These are phyloP conservation scores for Helicoverpa zea DNA, from an alignment of 1,140 invertebrate species.

Conservation along the genomic window DNA sequence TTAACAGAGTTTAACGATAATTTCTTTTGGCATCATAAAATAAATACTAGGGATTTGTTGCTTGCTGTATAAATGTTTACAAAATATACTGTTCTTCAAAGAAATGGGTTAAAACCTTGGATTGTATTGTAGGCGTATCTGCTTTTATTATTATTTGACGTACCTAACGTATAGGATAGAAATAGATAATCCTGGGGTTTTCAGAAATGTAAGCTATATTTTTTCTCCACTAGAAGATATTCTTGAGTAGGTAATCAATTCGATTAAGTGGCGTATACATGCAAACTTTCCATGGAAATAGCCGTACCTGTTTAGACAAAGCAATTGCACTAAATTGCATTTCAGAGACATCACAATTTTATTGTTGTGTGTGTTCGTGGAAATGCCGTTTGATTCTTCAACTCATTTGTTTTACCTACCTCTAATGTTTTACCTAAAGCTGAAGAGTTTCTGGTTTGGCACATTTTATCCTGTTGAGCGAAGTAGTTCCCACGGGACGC, in stretches of 20 bases:
- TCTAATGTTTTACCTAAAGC: too few species aligned
- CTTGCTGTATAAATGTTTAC: neutral
- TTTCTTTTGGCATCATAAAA: slow-evolving; percentile 13
- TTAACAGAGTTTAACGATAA: slow-evolving; percentile 36
- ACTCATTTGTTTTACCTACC: too few species aligned
- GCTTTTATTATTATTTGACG: too few species aligned
- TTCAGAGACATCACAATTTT: too few species aligned
- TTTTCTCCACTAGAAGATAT: slow-evolving; percentile 3
- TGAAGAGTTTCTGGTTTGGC: too few species aligned
- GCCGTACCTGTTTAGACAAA: neutral
- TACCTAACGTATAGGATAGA: too few species aligned
- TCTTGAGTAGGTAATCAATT: slow-evolving; percentile 10
- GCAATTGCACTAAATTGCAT: too few species aligned
- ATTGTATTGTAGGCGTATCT: neutral
- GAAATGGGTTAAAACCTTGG: slow-evolving; percentile 21
- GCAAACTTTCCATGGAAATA: neutral
- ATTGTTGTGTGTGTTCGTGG: too few species aligned
- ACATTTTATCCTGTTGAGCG: too few species aligned
- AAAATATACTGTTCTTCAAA: slow-evolving; percentile 19
- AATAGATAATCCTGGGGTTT: too few species aligned
- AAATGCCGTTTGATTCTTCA: too few species aligned
- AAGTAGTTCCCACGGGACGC: too few species aligned
- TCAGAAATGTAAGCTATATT: neutral
- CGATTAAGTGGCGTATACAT: slow-evolving; percentile 19
- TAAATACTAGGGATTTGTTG: slow-evolving; percentile 29